Evolutionary conservation across 2,888 invertebrate genomes (phyloP), one percentile per base, ranked within the genome.

Genomic region (Ormyrus nitidulus): DNA sequence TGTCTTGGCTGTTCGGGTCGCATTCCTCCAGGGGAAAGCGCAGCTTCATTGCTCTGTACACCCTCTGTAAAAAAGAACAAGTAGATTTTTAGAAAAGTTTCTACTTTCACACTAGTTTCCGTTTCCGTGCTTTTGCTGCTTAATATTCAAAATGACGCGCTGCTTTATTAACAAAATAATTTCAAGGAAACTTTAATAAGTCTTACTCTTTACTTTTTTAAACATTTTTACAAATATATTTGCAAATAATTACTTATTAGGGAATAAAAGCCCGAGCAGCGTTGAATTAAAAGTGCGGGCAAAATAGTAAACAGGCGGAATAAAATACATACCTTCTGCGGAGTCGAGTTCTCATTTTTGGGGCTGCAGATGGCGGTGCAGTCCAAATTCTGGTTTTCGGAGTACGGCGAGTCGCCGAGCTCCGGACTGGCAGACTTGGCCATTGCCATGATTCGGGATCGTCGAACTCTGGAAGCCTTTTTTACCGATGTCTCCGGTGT

Each of bases 1-100:
- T 93, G 88, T 93, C 93, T 84, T 92, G 92, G 46, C 93, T 93
- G 85, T 92, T 93, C 6, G 91, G 90, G 82, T 93, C 92, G 83
- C 91, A 90, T 84, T 92, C 91, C 83, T 92, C 93, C 73, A 93
- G 85, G 2, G 92, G 91, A 44, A 89, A 89, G 11, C 91, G 89
- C 6, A 80, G 79, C 49, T 84, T 88, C 70, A 74, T 19, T 19
- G 19, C 19, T 3, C 34, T 3, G 34, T 34, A 34, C 34, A 34
- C 34, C 3, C 34, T 34, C 34, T 34, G 34, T 34, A 34, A 34
- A 34, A 34, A 34, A 34, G 34, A 34, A 34, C 34, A 34, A 34
- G 34, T 34, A 2, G 34, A 2, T 34, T 34, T 3, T 34, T 34
- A 34, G 34, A 34, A 34, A 34, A 3, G 34, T 34, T 34, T 3